Evolutionary conservation across 2,113 vertebrate genomes (phyloP).

Genomic region (Nesogale talazaci): DNA sequence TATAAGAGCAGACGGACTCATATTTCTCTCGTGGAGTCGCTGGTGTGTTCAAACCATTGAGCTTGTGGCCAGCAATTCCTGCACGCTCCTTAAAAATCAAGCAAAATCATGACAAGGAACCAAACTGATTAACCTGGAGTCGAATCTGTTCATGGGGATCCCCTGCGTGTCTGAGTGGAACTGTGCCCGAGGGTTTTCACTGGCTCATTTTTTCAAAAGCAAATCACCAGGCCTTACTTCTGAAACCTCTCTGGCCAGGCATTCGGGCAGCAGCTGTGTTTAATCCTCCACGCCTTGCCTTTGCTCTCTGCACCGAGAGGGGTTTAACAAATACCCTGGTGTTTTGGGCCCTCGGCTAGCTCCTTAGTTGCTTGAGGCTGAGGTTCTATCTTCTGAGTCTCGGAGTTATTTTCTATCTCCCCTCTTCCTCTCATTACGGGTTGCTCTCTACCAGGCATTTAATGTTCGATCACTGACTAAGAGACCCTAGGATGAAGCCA

Average conservation of each 20-base stretch:
- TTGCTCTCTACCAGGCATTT: conserved; percentile 13
- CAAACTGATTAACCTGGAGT: background rate
- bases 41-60: too few relatives aligned
- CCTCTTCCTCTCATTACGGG: background rate
- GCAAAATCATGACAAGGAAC: background rate
- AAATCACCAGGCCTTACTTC: background rate
- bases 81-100: background rate
- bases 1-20: too few relatives aligned
- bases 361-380: conserved; percentile 20
- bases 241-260: background rate
- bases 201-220: background rate
- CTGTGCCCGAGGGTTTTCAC: background rate
- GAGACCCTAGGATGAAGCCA: conserved; percentile 45
- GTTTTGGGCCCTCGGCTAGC: background rate
- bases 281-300: background rate
- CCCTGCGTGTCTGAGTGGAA: background rate
- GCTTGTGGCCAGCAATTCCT: too few relatives aligned
- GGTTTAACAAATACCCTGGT: background rate
- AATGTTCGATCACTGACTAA: conserved; percentile 58
- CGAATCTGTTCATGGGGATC: background rate
- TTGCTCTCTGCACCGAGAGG: background rate
- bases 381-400: conserved; percentile 9
- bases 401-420: background rate
- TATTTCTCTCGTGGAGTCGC: too few relatives aligned
- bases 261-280: background rate